Conservation (phyloP, 2,113 vertebrate species). For the Indicator maculatus region DNA sequence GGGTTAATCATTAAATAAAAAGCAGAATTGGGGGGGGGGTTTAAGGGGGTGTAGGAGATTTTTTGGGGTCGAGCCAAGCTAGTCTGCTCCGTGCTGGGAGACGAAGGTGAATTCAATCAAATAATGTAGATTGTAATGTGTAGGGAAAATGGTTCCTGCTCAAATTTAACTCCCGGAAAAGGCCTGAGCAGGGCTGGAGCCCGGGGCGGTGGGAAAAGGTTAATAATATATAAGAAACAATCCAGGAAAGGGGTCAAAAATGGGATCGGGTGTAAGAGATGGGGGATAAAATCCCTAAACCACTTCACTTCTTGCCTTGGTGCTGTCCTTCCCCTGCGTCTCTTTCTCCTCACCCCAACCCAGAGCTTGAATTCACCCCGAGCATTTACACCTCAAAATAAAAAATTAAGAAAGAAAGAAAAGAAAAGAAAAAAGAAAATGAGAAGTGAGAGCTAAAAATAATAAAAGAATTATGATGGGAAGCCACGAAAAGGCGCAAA, state of each 20-base stretch:
- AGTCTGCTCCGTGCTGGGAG: not conserved
- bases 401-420: too few species aligned
- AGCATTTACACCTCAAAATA: accelerated
- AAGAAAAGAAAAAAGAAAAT: too few species aligned
- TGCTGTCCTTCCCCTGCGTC: too few species aligned
- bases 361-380: not conserved
- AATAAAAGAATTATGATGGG: not conserved
- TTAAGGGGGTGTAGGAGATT: not conserved
- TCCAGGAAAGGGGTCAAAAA: not conserved
- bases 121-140: not conserved
- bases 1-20: not conserved
- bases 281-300: not conserved
- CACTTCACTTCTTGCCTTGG: not conserved
- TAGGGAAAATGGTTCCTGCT: not conserved
- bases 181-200: not conserved
- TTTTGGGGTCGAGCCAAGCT: not conserved
- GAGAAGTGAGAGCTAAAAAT: not conserved
- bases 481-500: not conserved
- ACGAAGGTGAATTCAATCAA: not conserved
- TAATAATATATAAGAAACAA: not conserved
- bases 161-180: not conserved
- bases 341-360: not conserved
- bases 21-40: not conserved
- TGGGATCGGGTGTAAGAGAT: too few species aligned
- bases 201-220: not conserved